Evolutionary conservation across 1,140 invertebrate genomes (phyloP), one percentile per base, ranked within the genome.

Genomic region (Drosophila arizonae): DNA sequence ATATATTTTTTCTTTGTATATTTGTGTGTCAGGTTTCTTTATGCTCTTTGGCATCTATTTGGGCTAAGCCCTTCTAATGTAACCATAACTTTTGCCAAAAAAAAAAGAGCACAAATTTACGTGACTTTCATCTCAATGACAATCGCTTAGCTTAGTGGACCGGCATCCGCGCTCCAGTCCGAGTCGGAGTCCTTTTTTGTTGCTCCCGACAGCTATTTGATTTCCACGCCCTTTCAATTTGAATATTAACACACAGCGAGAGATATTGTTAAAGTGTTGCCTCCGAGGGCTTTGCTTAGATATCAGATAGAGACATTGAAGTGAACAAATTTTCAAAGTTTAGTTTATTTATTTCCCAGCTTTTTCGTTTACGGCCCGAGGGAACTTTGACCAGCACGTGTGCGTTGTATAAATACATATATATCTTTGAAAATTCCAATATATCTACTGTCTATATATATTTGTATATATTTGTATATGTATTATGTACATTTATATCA

Each of bases 61-160:
- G 61, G 41, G 46, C 65, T 55, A 58, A 54, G 61, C 46, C 70
- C 52, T 79, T 86, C 87, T 77, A 88, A 87, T 87, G 76, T 84
- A 73, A 88, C 87, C 84, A 87, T 88, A 87, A 87, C 82, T 87
- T 87, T 87, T 68, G 66, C 58, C 63, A 50, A 51, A 55, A 78
- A 81, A 33, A 8, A 33, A 77, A 69, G 30, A 55, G 15, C 3
- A 70, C 72, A 73, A 50, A 46, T 55, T 74, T 82, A 87, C 82
- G 82, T 87, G 82, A 87, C 84, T 79, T 65, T 68, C 79, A 84
- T 87, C 66, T 60, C 76, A 88, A 87, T 79, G 79, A 33, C 79
- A 64, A 24, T 55, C 41, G 65, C 39, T 66, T 60, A 24, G 56
- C 46, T 17, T 17, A 17, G 33, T 10, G 1, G 0, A 6, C 30